Evolutionary conservation across 2,113 vertebrate species (phyloP).

Genomic region (Daphoenositta chrysoptera): DNA sequence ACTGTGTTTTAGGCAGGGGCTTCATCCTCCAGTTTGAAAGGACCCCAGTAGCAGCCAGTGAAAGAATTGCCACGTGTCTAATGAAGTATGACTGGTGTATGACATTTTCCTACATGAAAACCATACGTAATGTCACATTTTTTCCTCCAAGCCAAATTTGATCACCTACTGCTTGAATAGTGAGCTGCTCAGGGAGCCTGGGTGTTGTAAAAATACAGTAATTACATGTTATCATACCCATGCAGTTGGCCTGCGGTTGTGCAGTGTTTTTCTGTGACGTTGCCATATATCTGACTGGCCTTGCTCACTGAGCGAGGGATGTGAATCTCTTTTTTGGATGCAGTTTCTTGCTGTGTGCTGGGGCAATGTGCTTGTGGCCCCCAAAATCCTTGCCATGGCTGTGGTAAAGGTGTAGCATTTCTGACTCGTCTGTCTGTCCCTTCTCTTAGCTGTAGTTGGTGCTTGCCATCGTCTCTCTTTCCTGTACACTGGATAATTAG

Average conservation of each 20-base stretch:
- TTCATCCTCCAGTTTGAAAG: background rate
- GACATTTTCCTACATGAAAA: background rate
- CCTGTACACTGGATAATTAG: background rate
- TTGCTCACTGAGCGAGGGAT: background rate
- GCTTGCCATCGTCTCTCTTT: background rate
- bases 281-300: background rate
- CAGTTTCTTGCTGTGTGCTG: background rate
- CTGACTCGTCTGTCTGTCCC: background rate
- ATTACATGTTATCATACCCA: background rate
- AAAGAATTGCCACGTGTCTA: background rate
- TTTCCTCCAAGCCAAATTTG: background rate
- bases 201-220: background rate
- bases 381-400: background rate
- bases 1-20: background rate
- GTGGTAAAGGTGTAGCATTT: background rate
- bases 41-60: background rate
- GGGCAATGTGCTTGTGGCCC: background rate
- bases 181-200: background rate
- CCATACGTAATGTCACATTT: fast-evolving
- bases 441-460: background rate
- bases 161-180: background rate
- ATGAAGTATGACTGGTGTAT: background rate
- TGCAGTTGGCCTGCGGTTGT: background rate
- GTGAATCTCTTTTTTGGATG: background rate
- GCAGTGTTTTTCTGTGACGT: background rate